Base-by-base conservation (phyloP, 2,797 vertebrate genomes). In the Chelidonichthys spinosus region DNA sequence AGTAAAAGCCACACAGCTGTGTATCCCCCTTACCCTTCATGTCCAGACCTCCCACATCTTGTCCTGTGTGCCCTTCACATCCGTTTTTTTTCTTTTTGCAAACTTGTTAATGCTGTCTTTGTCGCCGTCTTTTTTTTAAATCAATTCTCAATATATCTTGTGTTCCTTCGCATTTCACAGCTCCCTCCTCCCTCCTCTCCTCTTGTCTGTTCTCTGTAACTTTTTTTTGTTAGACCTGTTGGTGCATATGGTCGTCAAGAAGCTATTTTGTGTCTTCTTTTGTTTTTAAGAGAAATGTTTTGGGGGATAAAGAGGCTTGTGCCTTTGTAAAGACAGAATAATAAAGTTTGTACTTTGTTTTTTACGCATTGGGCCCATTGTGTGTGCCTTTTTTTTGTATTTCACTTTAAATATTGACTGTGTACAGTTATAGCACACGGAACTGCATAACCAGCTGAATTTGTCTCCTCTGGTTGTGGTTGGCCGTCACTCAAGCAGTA, bases 291-390 rank as follows among this genome's bases (percentile, higher is more conserved):
- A 93, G 93, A 92, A 94, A 93, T 91, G 93, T 92, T 92, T 92
- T 77, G 90, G 87, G 37, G 96, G 95, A 93, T 95, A 96, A 96
- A 95, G 95, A 97, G 96, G 95, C 95, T 93, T 71, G 93, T 97
- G 98, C 97, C 97, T 99, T 99, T 99, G 97, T 98, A 99, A 98
- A 99, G 96, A 98, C 96, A 97, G 95, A 95, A 97, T 97, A 99
- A 99, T 98, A 99, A 99, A 99, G 95, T 99, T 99, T 99, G 97
- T 99, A 99, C 97, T 97, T 98, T 96, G 96, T 98, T 99, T 99
- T 98, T 96, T 98, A 97, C 91, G 94, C 59, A 76, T 66, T 74
- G 74, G 40, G 74, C 15, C 63, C 69, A 76, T 58, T 72, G 66
- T 83, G 56, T 72, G 42, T 46, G 47, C 70, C 17, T 83, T 76